Base-by-base conservation (phyloP, 2,888 invertebrate genomes). In the Dinocampus coccinellae region DNA sequence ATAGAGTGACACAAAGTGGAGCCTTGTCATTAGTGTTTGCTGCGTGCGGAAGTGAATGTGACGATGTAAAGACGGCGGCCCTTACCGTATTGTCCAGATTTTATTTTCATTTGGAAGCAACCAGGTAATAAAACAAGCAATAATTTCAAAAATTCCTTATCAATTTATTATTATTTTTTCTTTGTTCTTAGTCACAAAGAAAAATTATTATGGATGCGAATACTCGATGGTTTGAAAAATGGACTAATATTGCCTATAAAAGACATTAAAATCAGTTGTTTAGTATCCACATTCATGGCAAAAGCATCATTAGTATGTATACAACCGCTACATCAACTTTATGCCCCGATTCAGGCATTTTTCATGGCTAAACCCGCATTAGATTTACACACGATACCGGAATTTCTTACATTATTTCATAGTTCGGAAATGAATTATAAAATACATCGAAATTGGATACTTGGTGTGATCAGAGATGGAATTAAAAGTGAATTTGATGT, bases 361-460 rank as follows among this genome's bases (percentile, higher is more conserved):
- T 88, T 96, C 42, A 91, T 94, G 81, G 92, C 94, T 1, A 96
- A 95, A 85, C 92, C 93, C 11, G 90, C 90, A 9, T 90, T 97
- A 16, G 93, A 96, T 83, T 89, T 97, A 16, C 90, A 91, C 13
- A 90, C 92, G 2, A 93, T 97, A n/a, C 97, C 97, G 0, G 97
- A 97, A 84, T 93, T 97, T 82, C 92, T 95, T 73, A 93, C 93
- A 65, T 91, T 97, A 42, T 93, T 97, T 82, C 93, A 95, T 83
- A 95, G 94, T 74, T 90, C 93, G 10, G 93, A 94, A 69, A 89
- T 94, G 0, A 91, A 93, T 78, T 90, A 91, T 67, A 89, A 90
- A 22, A 90, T 91, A 0, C 93, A 95, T 80, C 90, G 95, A 57
- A 88, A 89, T 29, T 98, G 97, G 92, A 92, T 97, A 39, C 88